Evolutionary conservation across 2,888 invertebrate species (phyloP).

Genomic region (Andrena flavipes): DNA sequence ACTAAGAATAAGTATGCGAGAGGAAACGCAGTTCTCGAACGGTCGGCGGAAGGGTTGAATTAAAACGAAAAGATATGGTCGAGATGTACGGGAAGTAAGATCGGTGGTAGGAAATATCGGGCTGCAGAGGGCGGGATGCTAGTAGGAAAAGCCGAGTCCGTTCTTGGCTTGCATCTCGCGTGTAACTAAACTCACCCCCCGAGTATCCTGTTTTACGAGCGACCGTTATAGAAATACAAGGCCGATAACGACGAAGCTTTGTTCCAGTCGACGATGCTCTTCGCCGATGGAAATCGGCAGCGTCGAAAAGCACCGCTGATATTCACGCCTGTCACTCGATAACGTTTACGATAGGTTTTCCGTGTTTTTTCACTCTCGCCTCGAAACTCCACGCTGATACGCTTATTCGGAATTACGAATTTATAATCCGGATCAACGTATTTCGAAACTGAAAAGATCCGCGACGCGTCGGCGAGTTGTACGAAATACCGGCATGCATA

Average conservation of each 20-base stretch:
- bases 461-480: constrained; percentile 16
- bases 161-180: constrained; percentile 6
- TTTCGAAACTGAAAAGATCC: constrained; percentile 41
- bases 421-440: constrained; percentile 67
- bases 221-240: constrained; percentile 22
- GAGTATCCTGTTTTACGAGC: constrained; percentile 24
- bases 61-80: constrained; percentile 47
- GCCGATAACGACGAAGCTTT: constrained; percentile 25
- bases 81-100: constrained; percentile 33
- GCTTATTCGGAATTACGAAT: constrained; percentile 65
- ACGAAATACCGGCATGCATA: not conserved
- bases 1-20: constrained; percentile 65
- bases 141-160: not conserved
- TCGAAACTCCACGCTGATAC: constrained; percentile 51
- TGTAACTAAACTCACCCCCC: constrained; percentile 29
- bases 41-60: constrained; percentile 65
- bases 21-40: constrained; percentile 34
- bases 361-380: constrained; percentile 34
- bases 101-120: constrained; percentile 1
- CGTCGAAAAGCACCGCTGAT: constrained; percentile 31
- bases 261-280: constrained; percentile 12
- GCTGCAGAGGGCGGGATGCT: not conserved
- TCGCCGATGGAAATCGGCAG: constrained; percentile 22
- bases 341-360: constrained; percentile 61
- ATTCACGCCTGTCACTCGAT: constrained; percentile 55